A percentile compares a stretch with the other conserved stretches of the same genome.
Evolutionary conservation across 2,888 invertebrate species (phyloP).

Genomic region (Agrochola lota): DNA sequence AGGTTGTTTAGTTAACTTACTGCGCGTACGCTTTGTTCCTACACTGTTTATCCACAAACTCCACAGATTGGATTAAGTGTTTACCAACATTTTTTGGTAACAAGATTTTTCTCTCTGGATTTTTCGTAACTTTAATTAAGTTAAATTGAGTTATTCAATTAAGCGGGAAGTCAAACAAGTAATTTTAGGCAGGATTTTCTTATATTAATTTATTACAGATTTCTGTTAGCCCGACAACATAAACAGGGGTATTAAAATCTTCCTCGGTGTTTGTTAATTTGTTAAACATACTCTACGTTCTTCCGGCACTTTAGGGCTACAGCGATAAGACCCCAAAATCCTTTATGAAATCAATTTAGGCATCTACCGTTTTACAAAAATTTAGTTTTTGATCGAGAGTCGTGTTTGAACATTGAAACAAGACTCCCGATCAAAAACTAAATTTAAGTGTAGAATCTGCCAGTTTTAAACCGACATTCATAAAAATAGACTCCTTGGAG

Average conservation of each 20-base stretch:
- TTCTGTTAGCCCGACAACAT: conserved; percentile 44
- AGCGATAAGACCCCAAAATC: background rate
- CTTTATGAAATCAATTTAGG: background rate
- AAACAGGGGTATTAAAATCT: conserved; percentile 33
- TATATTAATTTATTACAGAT: conserved; percentile 54
- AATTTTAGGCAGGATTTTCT: conserved; percentile 38
- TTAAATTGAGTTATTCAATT: conserved; percentile 55
- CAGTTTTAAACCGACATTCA: background rate
- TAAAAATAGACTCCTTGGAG: background rate
- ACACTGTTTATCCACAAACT: conserved; percentile 34
- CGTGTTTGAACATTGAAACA: too few relatives aligned
- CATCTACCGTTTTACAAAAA: too few relatives aligned
- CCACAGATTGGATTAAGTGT: conserved; percentile 54
- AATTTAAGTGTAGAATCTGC: background rate
- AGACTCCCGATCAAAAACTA: background rate
- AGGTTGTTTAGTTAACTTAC: conserved; percentile 41
- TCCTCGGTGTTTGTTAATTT: conserved; percentile 14
- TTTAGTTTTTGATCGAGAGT: too few relatives aligned
- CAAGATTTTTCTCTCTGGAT: conserved; percentile 38
- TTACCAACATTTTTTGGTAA: conserved; percentile 39
- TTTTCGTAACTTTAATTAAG: conserved; percentile 60
- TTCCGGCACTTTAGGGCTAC: background rate
- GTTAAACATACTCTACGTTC: background rate
- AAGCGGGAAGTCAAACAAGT: conserved; percentile 48
- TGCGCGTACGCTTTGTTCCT: conserved; percentile 32